Evolutionary conservation across 2,888 invertebrate species (phyloP).

Genomic region (Scaptomyza cyrtandrae): DNA sequence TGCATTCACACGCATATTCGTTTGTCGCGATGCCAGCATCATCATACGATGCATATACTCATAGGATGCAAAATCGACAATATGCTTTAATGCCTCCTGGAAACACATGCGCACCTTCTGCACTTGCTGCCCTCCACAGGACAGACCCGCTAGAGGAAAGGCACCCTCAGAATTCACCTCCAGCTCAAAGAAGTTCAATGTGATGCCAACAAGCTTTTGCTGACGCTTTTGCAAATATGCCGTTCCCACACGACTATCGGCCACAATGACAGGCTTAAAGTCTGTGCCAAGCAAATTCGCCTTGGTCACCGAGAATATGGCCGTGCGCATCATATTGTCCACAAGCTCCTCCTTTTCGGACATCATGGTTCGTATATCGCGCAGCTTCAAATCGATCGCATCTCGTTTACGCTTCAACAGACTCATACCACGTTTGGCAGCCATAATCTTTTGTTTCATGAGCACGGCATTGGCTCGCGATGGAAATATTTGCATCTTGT

Average conservation of each 20-base stretch:
- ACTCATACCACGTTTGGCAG: conserved; percentile 72
- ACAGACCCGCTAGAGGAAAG: conserved; percentile 72
- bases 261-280: conserved; percentile 62
- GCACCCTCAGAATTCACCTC: conserved; percentile 13
- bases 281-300: conserved; percentile 77
- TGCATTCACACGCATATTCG: conserved; percentile 80
- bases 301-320: conserved; percentile 75
- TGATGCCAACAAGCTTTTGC: conserved; percentile 72
- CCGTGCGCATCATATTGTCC: conserved; percentile 58
- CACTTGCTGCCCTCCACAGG: conserved; percentile 76
- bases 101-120: conserved; percentile 62
- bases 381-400: conserved; percentile 76
- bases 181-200: conserved; percentile 64
- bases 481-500: conserved; percentile 71
- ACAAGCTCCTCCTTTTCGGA: conserved; percentile 30
- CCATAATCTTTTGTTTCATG: conserved; percentile 65
- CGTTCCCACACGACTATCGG: conserved; percentile 45
- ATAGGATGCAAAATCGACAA: conserved; percentile 67
- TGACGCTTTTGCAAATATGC: conserved; percentile 45
- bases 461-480: conserved; percentile 77
- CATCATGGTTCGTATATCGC: conserved; percentile 57
- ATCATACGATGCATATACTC: conserved; percentile 64
- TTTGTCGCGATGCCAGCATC: conserved; percentile 57
- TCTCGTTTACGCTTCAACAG: conserved; percentile 79
- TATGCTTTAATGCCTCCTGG: conserved; percentile 45